Evolutionary conservation across 2,888 invertebrate species (phyloP).

Genomic region (Parapristionchus giblindavisi): DNA sequence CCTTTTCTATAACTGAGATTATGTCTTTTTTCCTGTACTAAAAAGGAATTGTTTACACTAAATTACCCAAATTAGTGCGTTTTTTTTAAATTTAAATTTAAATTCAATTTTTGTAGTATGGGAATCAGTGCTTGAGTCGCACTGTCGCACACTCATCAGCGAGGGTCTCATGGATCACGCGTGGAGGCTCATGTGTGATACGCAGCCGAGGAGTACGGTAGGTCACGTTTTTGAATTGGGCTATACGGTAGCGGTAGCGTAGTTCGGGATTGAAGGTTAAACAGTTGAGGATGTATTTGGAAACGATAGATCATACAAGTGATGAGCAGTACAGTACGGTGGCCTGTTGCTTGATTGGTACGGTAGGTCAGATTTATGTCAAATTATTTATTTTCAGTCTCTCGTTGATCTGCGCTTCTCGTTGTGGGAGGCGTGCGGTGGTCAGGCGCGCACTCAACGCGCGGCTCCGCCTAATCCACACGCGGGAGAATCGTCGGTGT

Average conservation of each 20-base stretch:
- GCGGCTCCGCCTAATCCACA: slow-evolving; percentile 30
- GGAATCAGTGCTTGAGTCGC: slow-evolving; percentile 29
- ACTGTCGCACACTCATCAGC: slow-evolving; percentile 2
- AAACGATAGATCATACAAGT: no score
- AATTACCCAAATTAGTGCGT: no score
- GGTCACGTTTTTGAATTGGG: no score
- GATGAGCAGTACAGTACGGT: no score
- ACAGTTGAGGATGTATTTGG: no score
- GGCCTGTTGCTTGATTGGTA: no score
- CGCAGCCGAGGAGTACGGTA: slow-evolving; percentile 21
- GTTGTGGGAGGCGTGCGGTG: slow-evolving; percentile 37
- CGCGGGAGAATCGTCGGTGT: not conserved
- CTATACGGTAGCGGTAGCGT: no score
- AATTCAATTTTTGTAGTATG: slow-evolving; percentile 12
- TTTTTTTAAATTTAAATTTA: not conserved
- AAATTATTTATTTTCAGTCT: slow-evolving; percentile 23
- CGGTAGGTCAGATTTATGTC: no score
- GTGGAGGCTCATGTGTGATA: slow-evolving; percentile 28
- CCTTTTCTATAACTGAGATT: no score
- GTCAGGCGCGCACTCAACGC: slow-evolving; percentile 26
- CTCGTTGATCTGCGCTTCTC: slow-evolving; percentile 21
- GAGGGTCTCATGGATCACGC: slow-evolving; percentile 30
- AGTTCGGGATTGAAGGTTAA: no score
- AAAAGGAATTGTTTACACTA: no score
- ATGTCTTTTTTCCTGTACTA: no score